Conservation (phyloP, 2,113 vertebrate genomes). For the Noctilio leporinus region DNA sequence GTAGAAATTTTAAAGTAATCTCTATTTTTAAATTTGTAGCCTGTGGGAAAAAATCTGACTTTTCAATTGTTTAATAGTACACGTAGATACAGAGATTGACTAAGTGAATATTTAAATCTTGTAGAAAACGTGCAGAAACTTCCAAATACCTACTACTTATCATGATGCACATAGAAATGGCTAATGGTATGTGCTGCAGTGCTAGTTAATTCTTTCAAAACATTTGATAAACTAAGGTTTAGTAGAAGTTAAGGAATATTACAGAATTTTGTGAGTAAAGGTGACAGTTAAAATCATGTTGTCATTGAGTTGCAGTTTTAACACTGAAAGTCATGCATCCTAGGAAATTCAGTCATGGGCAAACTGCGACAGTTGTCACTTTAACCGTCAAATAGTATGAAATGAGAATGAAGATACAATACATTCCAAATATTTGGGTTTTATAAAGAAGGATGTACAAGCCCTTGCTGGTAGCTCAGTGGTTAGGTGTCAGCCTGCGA, state of each 20-base stretch:
- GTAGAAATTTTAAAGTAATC: slow-evolving; percentile 14
- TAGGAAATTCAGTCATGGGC: background rate
- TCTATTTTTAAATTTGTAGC: slow-evolving; percentile 22
- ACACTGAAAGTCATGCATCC: background rate
- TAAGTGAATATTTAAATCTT: slow-evolving; percentile 27
- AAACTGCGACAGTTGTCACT: background rate
- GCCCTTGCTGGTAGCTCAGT: too few species aligned
- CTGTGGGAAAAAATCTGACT: background rate
- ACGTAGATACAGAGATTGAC: background rate
- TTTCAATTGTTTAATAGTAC: background rate
- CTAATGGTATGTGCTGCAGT: background rate
- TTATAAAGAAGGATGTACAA: background rate
- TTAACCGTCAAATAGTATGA: background rate
- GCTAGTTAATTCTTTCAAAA: background rate
- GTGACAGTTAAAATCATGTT: background rate
- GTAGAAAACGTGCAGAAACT: slow-evolving; percentile 1
- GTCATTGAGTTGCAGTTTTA: background rate
- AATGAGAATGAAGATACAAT: slow-evolving; percentile 1
- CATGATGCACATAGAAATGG: background rate
- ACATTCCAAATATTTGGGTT: slow-evolving; percentile 7
- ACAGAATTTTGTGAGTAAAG: background rate
- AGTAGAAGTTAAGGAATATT: background rate
- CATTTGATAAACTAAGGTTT: background rate
- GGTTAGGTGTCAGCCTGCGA: too few species aligned
- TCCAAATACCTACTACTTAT: background rate